Evolutionary conservation across 2,888 invertebrate genomes (phyloP), one percentile per base, ranked within the genome.

Genomic region (Apodemia mormo): DNA sequence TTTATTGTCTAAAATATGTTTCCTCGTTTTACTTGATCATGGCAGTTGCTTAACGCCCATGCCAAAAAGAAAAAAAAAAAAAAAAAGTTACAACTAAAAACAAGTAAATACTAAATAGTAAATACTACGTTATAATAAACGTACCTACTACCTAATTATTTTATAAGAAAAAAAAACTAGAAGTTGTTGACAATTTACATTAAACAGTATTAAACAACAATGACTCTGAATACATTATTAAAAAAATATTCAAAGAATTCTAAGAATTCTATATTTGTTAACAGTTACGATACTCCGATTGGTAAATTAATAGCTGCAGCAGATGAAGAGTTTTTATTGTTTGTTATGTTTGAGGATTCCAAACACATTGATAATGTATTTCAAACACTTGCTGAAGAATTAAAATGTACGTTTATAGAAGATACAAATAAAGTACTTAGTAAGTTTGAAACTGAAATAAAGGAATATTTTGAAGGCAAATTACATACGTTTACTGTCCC

Each of bases 401-500:
- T 84, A 37, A 73, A 75, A 12, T 87, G 90, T 75, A 73, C 75
- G 65, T 87, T 82, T 76, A 67, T 80, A 6, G 76, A 84, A 74
- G 76, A 78, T n/a, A 83, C 80, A 52, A 92, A 87, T 72, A 77
- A 80, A 71, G 67, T 88, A 29, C 73, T 89, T 4, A 49, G 78
- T 22, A 76, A 76, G 61, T 80, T 90, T 61, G 82, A 86, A 73
- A 40, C 74, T 0, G 85, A 91, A 79, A 72, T 91, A 6, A 66
- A 73, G 2, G 75, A 77, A 2, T 91, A 90, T 76, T 87, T 90
- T 73, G 74, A 80, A 30, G 88, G 88, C n/a, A 80, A 83, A 70
- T 75, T 89, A 0, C 87, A 83, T 68, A 83, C 82, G 66, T 93
- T 93, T 74, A 79, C 82, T 43, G 76, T 86, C 22, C 87, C 90